Evolutionary conservation across 1,140 invertebrate species (phyloP), one percentile per base, ranked within the genome.

Genomic region (Delia radicum): DNA sequence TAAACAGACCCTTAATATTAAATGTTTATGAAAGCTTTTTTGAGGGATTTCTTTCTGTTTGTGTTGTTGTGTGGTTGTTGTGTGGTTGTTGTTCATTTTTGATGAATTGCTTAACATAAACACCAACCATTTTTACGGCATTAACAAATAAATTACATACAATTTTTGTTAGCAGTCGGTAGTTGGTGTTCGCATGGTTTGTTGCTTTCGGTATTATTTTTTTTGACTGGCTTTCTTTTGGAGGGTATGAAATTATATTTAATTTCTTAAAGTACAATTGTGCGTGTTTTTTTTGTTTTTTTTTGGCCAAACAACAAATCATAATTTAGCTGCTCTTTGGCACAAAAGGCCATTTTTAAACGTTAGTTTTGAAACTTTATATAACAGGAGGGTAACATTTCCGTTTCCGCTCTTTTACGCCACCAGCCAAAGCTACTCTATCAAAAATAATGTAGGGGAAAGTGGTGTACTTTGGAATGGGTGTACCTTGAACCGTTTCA

Each of bases 101-200:
- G 62, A 65, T 65, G 62, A 65, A 65, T 65, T 65, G 62, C 62
- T 29, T 15, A 65, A 65, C 62, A 65, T 65, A 65, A 65, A 65
- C 62, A 65, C 62, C 62, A 65, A 65, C 27, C 62, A 65, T 65
- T 65, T 65, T 26, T 65, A 65, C 26, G 26, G 62, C 26, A 18
- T 15, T 65, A 65, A 28, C 62, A 65, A 65, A 65, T 65, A 65
- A 65, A 65, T 65, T 65, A 65, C 29, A 65, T 65, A 65, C 62
- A 65, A 29, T 65, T 28, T 26, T 65, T 12, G n/a, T 55, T n/a
- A 21, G 24, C 48, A 28, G 26, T 65, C 12, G 61, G 61, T 62
- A 26, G 61, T 62, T 24, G 46, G 46, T 48, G 15, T 42, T 42
- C 37, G 37, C 37, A 8, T 42, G 37, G 37, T 42, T 62, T 26